Conservation (phyloP, 2,888 invertebrate genomes). For the Antheraea assamensis region DNA sequence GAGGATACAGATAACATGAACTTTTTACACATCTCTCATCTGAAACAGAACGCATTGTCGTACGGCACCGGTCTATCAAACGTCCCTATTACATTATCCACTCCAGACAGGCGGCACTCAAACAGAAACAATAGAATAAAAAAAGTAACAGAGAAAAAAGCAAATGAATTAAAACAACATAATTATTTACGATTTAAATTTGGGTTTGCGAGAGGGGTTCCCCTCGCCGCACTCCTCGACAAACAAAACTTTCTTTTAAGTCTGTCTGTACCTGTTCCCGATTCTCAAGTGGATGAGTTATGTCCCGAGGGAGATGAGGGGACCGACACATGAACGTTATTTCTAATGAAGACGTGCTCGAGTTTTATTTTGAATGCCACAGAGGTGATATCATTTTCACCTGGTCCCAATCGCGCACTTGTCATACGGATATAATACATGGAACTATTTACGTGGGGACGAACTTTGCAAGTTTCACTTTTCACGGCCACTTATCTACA, state of each 20-base stretch:
- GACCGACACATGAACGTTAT: slow-evolving; percentile 63
- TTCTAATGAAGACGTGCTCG: slow-evolving; percentile 73
- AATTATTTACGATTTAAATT: slow-evolving; percentile 79
- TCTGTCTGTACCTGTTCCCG: slow-evolving; percentile 77
- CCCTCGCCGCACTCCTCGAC: slow-evolving; percentile 56
- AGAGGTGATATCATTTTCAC: slow-evolving; percentile 68
- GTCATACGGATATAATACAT: background rate
- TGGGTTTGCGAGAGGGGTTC: slow-evolving; percentile 62
- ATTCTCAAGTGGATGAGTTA: slow-evolving; percentile 80
- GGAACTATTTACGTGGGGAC: slow-evolving; percentile 11
- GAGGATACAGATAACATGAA: slow-evolving; percentile 46
- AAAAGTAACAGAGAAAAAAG: slow-evolving; percentile 71
- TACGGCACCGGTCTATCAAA: slow-evolving; percentile 43
- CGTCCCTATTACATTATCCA: slow-evolving; percentile 59
- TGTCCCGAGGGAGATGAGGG: slow-evolving; percentile 74
- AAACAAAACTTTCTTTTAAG: slow-evolving; percentile 80
- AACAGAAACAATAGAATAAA: slow-evolving; percentile 68
- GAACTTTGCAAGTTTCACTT: slow-evolving; percentile 33
- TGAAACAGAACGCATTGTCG: slow-evolving; percentile 43
- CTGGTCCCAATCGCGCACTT: slow-evolving; percentile 40
- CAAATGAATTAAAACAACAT: slow-evolving; percentile 81
- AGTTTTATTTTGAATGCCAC: slow-evolving; percentile 69
- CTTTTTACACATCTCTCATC: slow-evolving; percentile 43
- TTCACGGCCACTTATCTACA: slow-evolving; percentile 28
- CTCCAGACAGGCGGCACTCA: slow-evolving; percentile 78